A percentile compares a stretch with the other conserved stretches of the same genome.
These are phyloP conservation scores for Heliconius eleuchia DNA, from an alignment of 1,140 invertebrate genomes.

Conservation along the genomic window DNA sequence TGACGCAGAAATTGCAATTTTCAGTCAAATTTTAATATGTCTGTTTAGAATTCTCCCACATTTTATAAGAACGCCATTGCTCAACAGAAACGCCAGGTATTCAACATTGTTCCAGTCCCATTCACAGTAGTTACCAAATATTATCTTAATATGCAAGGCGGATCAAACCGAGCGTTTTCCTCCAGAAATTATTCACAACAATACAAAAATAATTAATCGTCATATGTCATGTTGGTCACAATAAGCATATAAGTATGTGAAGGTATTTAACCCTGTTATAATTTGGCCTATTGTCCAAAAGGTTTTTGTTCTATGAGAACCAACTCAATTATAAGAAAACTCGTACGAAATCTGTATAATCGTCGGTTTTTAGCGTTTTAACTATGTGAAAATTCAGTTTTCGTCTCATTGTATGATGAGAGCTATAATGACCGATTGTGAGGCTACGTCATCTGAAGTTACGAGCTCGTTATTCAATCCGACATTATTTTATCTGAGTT, in stretches of 20 bases:
- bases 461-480: constrained; percentile 24
- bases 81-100: constrained; percentile 16
- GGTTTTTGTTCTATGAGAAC: constrained; percentile 79
- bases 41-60: constrained; percentile 34
- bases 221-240: constrained; percentile 75
- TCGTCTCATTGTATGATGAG: constrained; percentile 69
- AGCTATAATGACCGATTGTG: constrained; percentile 57
- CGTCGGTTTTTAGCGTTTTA: constrained; percentile 78
- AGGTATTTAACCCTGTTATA: constrained; percentile 76
- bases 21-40: neutral
- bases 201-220: constrained; percentile 74
- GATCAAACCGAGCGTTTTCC: constrained; percentile 26
- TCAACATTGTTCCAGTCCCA: constrained; percentile 22
- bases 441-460: constrained; percentile 38
- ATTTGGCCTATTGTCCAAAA: constrained; percentile 77
- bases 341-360: constrained; percentile 77
- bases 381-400: constrained; percentile 77
- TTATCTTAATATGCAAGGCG: constrained; percentile 29
- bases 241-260: constrained; percentile 79
- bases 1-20: constrained; percentile 5
- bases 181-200: constrained; percentile 49
- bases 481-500: neutral
- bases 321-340: constrained; percentile 73
- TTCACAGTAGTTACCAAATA: constrained; percentile 39
- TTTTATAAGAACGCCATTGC: constrained; percentile 6